Evolutionary conservation across 2,113 vertebrate species (phyloP).

Genomic region (Nothocercus nigrocapillus): DNA sequence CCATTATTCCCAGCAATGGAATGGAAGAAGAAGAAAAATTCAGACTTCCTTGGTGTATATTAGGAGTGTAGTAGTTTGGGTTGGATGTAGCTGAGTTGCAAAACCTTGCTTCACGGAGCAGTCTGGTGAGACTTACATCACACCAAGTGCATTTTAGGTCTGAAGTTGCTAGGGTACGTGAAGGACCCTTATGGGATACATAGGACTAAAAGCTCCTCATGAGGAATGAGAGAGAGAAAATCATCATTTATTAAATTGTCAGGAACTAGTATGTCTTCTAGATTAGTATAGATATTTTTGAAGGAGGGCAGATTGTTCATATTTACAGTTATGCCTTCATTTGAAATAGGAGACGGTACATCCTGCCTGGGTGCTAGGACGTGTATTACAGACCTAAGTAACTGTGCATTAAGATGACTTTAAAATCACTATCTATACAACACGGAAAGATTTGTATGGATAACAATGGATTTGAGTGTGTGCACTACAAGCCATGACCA

Average conservation of each 20-base stretch:
- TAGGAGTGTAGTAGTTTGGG: not conserved
- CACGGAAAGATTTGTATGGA: not conserved
- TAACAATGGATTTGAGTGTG: not conserved
- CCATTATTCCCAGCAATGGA: not conserved
- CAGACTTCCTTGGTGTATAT: not conserved
- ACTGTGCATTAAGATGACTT: not conserved
- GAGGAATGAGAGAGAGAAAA: not conserved
- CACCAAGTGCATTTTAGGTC: not conserved
- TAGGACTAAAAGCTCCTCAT: not conserved
- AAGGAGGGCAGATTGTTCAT: not conserved
- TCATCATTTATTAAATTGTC: not conserved
- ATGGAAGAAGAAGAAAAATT: not conserved
- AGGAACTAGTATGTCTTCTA: not conserved
- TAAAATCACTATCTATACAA: not conserved
- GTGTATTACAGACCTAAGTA: not conserved
- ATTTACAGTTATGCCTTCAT: not conserved
- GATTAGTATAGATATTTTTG: not conserved
- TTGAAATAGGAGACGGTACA: not conserved
- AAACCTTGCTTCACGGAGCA: not conserved
- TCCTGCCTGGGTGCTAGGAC: not conserved
- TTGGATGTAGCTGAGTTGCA: not conserved
- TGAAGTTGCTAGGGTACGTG: not conserved
- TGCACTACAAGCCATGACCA: not conserved
- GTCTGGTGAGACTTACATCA: not conserved
- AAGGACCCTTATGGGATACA: not conserved